Evolutionary conservation across 2,797 vertebrate genomes (phyloP).

Genomic region (Loriculus beryllinus): DNA sequence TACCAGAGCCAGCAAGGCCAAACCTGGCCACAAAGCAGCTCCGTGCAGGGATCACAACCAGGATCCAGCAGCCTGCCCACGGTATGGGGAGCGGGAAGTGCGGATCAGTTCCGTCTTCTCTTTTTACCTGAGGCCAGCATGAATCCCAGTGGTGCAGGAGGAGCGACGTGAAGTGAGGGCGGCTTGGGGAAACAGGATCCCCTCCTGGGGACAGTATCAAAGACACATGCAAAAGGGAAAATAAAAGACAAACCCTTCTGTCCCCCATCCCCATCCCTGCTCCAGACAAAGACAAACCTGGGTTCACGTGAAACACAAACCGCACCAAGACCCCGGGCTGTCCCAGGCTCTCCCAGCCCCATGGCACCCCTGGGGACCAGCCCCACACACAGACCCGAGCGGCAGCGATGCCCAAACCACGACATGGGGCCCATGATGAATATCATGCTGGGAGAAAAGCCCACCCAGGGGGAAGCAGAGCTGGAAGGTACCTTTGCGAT

Average conservation of each 20-base stretch:
- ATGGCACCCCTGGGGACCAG: neutral
- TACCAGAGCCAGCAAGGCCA: neutral
- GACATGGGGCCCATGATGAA: neutral
- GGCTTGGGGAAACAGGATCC: slow-evolving; percentile 34
- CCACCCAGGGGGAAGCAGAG: neutral
- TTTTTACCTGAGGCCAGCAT: neutral
- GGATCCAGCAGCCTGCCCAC: neutral
- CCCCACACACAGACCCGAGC: neutral
- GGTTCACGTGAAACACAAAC: neutral
- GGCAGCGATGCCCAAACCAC: neutral
- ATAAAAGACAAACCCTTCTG: neutral
- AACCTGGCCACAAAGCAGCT: neutral
- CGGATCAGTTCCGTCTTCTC: neutral
- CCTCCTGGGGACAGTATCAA: slow-evolving; percentile 20
- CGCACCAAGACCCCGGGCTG: neutral
- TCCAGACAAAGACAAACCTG: slow-evolving; percentile 51
- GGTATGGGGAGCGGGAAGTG: neutral
- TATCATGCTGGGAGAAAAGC: neutral
- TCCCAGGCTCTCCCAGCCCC: neutral
- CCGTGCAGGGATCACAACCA: neutral
- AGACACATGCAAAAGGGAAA: neutral
- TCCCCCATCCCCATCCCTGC: neutral
- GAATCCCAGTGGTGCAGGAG: neutral
- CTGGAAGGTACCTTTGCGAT: neutral
- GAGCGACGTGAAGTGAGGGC: neutral